phyloP scores from a whole-genome alignment of 2,888 invertebrate genomes.

The Rapana venosa region DNA sequence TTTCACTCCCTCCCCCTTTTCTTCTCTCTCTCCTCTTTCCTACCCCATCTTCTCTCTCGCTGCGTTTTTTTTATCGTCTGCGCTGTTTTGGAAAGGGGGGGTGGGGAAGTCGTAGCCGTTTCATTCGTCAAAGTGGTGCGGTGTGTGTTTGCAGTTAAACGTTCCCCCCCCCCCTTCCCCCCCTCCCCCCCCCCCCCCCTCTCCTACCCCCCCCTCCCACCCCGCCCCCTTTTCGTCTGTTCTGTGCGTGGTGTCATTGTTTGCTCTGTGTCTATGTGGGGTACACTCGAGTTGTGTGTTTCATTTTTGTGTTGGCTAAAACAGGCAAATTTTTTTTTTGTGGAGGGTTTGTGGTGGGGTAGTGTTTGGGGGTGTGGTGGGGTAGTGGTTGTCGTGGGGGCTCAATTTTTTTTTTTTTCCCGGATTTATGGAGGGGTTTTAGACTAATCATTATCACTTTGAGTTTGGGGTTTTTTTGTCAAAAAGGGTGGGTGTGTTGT shows the following conservation, averaged over 20 bases:
- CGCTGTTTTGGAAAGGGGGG: no score
- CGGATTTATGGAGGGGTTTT: not conserved
- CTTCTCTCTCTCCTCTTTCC: constrained; percentile 6
- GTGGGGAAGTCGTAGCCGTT: no score
- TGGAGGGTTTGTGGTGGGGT: not conserved
- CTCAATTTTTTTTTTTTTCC: not conserved
- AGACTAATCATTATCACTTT: not conserved
- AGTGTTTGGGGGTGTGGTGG: not conserved
- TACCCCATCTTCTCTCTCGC: not conserved
- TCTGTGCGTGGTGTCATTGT: not conserved
- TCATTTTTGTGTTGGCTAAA: not conserved
- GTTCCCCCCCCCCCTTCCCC: not conserved
- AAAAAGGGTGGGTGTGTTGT: not conserved
- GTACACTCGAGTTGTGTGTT: no score
- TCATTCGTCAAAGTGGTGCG: not conserved
- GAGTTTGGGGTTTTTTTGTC: not conserved
- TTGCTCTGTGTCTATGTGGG: not conserved
- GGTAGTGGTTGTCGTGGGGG: not conserved
- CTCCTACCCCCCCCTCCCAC: not conserved
- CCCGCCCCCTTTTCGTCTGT: not conserved
- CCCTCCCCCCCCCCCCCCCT: not conserved
- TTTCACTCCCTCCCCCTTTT: not conserved
- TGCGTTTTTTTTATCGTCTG: no score
- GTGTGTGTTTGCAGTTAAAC: not conserved
- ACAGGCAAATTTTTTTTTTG: not conserved